These are phyloP conservation scores for Meghimatium bilineatum DNA, from an alignment of 2,888 invertebrate genomes.

Conservation along the genomic window DNA sequence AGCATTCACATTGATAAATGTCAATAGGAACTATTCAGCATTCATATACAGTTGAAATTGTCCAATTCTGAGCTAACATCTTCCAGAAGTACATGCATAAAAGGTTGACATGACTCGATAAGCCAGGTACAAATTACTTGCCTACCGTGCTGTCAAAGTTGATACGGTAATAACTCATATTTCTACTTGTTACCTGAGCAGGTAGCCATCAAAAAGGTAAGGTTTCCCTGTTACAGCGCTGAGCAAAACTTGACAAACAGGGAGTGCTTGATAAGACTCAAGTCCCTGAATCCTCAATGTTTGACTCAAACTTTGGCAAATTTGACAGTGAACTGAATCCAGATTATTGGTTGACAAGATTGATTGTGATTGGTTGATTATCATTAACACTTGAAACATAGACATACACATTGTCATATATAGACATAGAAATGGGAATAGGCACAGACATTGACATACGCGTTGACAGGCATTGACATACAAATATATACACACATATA, in stretches of 20 bases:
- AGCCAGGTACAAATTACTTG: not conserved
- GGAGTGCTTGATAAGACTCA: too few species aligned
- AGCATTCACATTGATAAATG: not conserved
- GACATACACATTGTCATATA: not conserved
- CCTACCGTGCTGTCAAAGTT: not conserved
- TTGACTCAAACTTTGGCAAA: too few species aligned
- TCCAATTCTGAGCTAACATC: not conserved
- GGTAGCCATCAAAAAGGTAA: not conserved
- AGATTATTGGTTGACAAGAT: too few species aligned
- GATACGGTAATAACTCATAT: not conserved
- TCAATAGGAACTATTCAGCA: not conserved
- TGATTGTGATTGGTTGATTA: too few species aligned
- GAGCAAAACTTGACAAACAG: too few species aligned
- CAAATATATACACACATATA: not conserved
- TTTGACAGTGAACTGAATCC: too few species aligned
- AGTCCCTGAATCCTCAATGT: too few species aligned
- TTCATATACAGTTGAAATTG: not conserved
- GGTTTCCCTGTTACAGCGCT: not conserved
- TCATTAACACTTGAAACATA: too few species aligned
- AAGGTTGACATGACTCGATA: not conserved
- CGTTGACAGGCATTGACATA: not conserved
- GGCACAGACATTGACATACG: conserved; percentile 11
- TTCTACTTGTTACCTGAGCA: not conserved
- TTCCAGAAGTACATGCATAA: not conserved
- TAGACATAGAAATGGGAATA: conserved; percentile 12